Evolutionary conservation across 2,888 invertebrate species (phyloP).

Genomic region (Nipponacmea schrenckii): DNA sequence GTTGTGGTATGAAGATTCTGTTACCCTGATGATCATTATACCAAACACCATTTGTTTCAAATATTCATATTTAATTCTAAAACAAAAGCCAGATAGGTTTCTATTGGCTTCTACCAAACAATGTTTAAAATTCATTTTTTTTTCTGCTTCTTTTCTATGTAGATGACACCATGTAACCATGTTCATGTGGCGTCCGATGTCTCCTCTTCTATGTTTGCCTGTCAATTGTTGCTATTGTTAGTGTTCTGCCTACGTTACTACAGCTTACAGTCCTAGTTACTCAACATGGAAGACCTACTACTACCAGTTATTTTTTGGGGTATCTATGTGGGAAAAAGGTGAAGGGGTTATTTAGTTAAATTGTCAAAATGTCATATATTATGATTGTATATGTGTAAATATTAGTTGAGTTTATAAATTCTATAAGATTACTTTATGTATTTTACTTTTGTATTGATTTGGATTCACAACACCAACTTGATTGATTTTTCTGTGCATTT

Average conservation of each 20-base stretch:
- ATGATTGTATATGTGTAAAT: neutral
- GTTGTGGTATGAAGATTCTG: too few species aligned
- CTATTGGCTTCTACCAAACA: neutral
- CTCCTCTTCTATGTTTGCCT: conserved; percentile 36
- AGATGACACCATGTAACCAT: conserved; percentile 43
- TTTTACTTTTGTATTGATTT: too few species aligned
- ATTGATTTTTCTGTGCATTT: too few species aligned
- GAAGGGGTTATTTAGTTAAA: too few species aligned
- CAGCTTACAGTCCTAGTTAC: neutral
- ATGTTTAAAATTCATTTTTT: conserved; percentile 25
- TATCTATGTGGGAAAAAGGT: too few species aligned
- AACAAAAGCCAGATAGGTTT: conserved; percentile 19
- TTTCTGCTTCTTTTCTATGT: conserved; percentile 43
- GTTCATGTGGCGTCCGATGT: conserved; percentile 43
- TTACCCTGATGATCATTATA: too few species aligned
- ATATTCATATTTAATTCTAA: neutral
- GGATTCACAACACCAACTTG: too few species aligned
- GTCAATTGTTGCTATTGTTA: conserved; percentile 18
- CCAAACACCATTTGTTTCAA: too few species aligned
- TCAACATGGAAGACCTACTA: too few species aligned
- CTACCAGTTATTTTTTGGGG: too few species aligned
- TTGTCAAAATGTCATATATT: neutral
- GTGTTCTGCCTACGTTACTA: conserved; percentile 7
- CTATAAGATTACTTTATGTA: neutral
- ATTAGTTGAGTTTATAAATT: conserved; percentile 7